These are phyloP conservation scores for Drosophila elegans DNA, from an alignment of 1,140 invertebrate species.

Conservation along the genomic window DNA sequence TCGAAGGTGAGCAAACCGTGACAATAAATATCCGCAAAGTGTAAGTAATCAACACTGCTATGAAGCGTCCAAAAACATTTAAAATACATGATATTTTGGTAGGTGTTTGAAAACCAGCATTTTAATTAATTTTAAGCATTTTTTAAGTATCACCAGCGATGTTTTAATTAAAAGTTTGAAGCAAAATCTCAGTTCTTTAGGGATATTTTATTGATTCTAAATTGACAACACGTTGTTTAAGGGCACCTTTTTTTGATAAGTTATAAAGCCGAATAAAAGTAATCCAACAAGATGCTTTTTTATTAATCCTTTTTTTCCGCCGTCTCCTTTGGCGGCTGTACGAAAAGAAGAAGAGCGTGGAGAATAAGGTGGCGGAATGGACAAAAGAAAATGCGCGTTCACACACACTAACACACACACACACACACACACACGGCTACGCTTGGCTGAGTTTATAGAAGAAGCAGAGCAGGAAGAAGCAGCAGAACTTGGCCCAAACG, in stretches of 20 bases:
- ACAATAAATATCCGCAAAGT: background rate
- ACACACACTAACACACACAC: conserved; percentile 30
- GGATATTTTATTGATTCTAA: background rate
- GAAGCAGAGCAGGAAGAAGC: conserved; percentile 18
- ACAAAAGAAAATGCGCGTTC: conserved; percentile 73
- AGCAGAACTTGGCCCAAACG: conserved; percentile 71
- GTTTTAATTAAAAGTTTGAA: too few relatives aligned
- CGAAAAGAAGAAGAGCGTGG: conserved; percentile 20
- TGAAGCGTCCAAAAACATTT: too few relatives aligned
- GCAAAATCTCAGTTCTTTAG: too few relatives aligned
- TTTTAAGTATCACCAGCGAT: too few relatives aligned
- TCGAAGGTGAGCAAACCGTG: background rate
- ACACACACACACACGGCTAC: conserved; percentile 34
- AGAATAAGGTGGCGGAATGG: conserved; percentile 51
- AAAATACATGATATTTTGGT: too few relatives aligned
- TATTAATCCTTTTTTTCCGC: conserved; percentile 44
- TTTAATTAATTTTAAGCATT: too few relatives aligned
- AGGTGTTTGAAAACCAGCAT: too few relatives aligned
- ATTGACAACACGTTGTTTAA: too few relatives aligned
- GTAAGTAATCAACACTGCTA: background rate
- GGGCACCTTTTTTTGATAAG: conserved; percentile 18
- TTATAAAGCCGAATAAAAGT: conserved; percentile 19
- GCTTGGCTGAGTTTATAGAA: conserved; percentile 67
- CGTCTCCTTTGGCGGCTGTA: conserved; percentile 31
- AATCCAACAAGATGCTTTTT: conserved; percentile 37